Percentiles rank a stretch among this genome's conserved stretches.
Evolutionary conservation across 2,113 vertebrate genomes (phyloP).

Genomic region (Eudyptes chrysolophus): DNA sequence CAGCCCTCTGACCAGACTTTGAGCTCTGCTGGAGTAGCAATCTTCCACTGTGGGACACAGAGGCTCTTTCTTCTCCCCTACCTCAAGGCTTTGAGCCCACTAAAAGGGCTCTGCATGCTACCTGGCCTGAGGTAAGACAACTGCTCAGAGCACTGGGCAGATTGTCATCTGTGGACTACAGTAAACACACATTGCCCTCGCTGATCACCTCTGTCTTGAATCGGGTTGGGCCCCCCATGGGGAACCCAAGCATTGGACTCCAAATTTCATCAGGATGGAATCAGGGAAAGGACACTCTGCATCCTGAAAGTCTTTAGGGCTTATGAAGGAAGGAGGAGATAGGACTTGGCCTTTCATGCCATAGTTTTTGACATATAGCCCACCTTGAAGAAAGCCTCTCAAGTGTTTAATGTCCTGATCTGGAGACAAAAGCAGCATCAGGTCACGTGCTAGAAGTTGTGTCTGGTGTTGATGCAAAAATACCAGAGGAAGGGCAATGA

Average conservation of each 20-base stretch:
- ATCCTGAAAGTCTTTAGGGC: neutral
- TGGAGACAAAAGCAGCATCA: neutral
- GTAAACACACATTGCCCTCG: neutral
- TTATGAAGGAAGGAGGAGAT: neutral
- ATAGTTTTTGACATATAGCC: neutral
- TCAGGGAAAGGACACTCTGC: neutral
- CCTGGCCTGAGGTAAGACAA: neutral
- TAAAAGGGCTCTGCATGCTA: neutral
- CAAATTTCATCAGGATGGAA: neutral
- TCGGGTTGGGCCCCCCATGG: fast-evolving
- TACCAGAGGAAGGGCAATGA: neutral
- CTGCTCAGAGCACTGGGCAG: fast-evolving
- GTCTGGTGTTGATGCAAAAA: neutral
- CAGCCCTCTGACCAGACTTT: neutral
- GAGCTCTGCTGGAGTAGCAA: neutral
- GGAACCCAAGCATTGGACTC: neutral
- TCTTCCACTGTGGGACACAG: neutral
- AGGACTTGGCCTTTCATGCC: neutral
- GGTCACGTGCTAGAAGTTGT: neutral
- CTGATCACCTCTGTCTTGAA: neutral
- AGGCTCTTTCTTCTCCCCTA: neutral
- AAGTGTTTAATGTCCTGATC: neutral
- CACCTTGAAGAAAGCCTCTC: neutral
- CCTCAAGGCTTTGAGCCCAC: neutral
- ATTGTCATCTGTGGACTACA: neutral